These are phyloP conservation scores for Rhabdomys pumilio DNA, from an alignment of 2,797 vertebrate genomes.

Conservation along the genomic window DNA sequence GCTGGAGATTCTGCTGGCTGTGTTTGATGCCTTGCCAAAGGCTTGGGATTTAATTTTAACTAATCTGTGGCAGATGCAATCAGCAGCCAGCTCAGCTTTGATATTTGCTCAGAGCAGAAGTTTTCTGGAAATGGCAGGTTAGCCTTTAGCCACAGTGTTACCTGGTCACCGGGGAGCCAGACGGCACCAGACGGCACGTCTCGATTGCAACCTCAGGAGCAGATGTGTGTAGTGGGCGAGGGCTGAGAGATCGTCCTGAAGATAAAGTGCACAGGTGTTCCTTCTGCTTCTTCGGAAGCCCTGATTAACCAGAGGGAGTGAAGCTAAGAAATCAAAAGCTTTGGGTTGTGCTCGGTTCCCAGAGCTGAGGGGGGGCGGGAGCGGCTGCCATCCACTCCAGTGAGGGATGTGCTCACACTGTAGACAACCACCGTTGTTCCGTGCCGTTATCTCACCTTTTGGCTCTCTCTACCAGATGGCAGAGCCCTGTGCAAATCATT, in stretches of 20 bases:
- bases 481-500: neutral
- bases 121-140: slow-evolving; percentile 66
- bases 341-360: accelerated
- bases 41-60: slow-evolving; percentile 67
- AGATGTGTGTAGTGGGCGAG: neutral
- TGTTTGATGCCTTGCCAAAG: neutral
- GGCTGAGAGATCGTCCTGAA: neutral
- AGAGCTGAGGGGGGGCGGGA: neutral
- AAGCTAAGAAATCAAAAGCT: neutral
- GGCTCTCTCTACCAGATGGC: neutral
- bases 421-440: accelerated
- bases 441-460: accelerated
- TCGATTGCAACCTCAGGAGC: neutral
- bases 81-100: slow-evolving; percentile 54
- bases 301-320: neutral
- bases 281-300: neutral
- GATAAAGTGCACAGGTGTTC: neutral
- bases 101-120: slow-evolving; percentile 65
- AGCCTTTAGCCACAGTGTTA: neutral
- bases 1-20: neutral
- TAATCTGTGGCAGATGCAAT: slow-evolving; percentile 33
- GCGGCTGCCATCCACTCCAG: neutral
- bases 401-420: accelerated
- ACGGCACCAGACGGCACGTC: neutral
- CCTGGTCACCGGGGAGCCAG: neutral